Base-by-base conservation (phyloP, 2,797 vertebrate species). In the Caiman crocodilus region DNA sequence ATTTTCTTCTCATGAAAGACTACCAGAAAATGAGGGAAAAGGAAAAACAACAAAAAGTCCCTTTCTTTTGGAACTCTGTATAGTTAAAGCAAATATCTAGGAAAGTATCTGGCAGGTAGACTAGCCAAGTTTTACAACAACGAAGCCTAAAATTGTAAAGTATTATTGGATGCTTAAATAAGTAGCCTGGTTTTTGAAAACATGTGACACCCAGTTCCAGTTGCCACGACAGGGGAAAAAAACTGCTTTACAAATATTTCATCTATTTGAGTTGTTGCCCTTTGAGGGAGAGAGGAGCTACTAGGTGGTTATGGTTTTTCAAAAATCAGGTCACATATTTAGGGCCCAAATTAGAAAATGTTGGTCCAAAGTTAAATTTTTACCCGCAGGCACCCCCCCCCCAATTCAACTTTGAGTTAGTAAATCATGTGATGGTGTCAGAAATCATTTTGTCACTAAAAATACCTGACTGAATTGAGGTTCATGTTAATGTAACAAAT, bases 401-500 rank as follows among this genome's bases (percentile, higher is more conserved):
- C 42, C 90, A 57, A 92, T 94, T 89, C 42, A 50, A 50, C 42
- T 50, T 50, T 50, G 42, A 50, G 42, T 50, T 10, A 50, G 9
- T 50, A 50, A 50, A 50, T 50, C 42, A 50, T 50, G 42, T 50
- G 94, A 77, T 0, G 2, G 28, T 69, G 26, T 1, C 26, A 88
- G 76, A 86, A 92, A 74, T 79, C 42, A 50, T 50, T 50, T 50
- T 78, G 85, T 86, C 11, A 81, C 14, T 21, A 10, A 4, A 80
- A 94, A 78, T 71, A 0, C 10, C 21, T 88, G 32, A 69, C 4
- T 81, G 79, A 82, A 11, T 21, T 79, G 73, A 76, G 83, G 85
- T 78, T 90, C 79, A 12, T 74, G 84, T 79, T 86, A 93, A 90
- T 93, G 89, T 64, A 82, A 76, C 35, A 89, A 65, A 80, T 35